These are phyloP conservation scores for Nycticebus coucang DNA, from an alignment of 2,113 vertebrate species.

Conservation along the genomic window DNA sequence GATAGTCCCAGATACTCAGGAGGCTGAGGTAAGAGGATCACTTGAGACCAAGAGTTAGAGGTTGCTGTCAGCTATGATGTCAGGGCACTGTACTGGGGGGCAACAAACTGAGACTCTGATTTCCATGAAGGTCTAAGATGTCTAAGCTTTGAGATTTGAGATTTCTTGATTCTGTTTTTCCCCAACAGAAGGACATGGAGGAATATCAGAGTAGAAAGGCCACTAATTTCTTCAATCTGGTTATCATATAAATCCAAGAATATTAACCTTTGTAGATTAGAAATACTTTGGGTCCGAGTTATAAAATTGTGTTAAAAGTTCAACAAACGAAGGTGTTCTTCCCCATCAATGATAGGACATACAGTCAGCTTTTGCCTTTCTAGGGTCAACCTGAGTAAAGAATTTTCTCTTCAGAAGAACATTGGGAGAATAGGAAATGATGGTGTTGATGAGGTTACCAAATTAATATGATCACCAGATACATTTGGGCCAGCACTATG, in stretches of 20 bases:
- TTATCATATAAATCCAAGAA: slow-evolving; percentile 96
- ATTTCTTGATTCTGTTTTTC: slow-evolving; percentile 86
- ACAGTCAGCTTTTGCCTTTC: slow-evolving; percentile 91
- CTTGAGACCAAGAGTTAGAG: too few relatives aligned
- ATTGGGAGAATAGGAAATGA: slow-evolving; percentile 85
- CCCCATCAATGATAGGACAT: slow-evolving; percentile 90
- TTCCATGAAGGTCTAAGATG: too few relatives aligned
- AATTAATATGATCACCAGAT: slow-evolving; percentile 80
- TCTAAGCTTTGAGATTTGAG: too few relatives aligned
- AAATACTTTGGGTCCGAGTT: slow-evolving; percentile 91
- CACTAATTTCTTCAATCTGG: slow-evolving; percentile 93
- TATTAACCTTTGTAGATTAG: slow-evolving; percentile 91
- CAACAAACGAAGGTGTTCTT: slow-evolving; percentile 91
- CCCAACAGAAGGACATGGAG: slow-evolving; percentile 94
- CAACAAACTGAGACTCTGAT: too few relatives aligned
- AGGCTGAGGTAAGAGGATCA: too few relatives aligned
- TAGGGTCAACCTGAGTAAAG: slow-evolving; percentile 88
- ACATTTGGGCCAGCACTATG: slow-evolving; percentile 74
- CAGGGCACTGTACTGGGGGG: too few relatives aligned
- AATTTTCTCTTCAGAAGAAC: slow-evolving; percentile 86
- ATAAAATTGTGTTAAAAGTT: slow-evolving; percentile 97
- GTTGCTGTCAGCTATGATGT: too few relatives aligned
- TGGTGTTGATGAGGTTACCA: slow-evolving; percentile 85
- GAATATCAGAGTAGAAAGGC: slow-evolving; percentile 89
- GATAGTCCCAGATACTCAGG: too few relatives aligned